Percentiles rank a stretch among this genome's conserved stretches.
Evolutionary conservation across 2,113 vertebrate species (phyloP).

Genomic region (Nematolebias whitei): DNA sequence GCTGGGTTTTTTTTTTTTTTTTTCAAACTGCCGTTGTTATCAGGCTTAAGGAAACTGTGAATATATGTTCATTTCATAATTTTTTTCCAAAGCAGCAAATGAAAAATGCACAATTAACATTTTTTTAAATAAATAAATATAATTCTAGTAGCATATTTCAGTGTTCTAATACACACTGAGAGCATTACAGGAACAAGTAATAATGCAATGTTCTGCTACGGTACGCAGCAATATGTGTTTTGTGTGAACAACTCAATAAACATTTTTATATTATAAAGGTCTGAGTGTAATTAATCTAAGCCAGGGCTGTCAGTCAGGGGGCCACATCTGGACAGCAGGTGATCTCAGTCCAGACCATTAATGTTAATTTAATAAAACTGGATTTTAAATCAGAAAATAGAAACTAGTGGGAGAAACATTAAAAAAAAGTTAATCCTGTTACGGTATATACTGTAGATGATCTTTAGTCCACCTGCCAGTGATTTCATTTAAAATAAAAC

Average conservation of each 20-base stretch:
- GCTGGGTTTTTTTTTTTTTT: conserved; percentile 2
- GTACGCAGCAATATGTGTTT: conserved; percentile 19
- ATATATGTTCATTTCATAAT: background rate
- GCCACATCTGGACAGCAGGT: too few relatives aligned
- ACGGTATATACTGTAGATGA: too few relatives aligned
- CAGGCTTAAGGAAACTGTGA: background rate
- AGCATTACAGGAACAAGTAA: background rate
- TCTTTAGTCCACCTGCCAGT: too few relatives aligned
- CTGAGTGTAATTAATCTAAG: background rate
- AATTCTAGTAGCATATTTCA: background rate
- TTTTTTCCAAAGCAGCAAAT: conserved; percentile 31
- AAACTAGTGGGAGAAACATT: too few relatives aligned
- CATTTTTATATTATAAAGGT: background rate
- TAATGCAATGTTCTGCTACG: conserved; percentile 9
- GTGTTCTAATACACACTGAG: background rate
- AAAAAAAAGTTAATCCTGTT: too few relatives aligned
- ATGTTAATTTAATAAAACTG: too few relatives aligned
- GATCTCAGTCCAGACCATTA: too few relatives aligned
- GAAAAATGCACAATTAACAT: conserved; percentile 12
- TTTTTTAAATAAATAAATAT: background rate
- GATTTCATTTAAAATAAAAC: too few relatives aligned
- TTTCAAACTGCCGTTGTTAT: conserved; percentile 4
- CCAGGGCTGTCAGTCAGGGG: too few relatives aligned
- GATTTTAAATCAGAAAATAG: too few relatives aligned
- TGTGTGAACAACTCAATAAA: conserved; percentile 57